phyloP scores from a whole-genome alignment of 2,888 invertebrate genomes.

The Drosophila setosimentum region DNA sequence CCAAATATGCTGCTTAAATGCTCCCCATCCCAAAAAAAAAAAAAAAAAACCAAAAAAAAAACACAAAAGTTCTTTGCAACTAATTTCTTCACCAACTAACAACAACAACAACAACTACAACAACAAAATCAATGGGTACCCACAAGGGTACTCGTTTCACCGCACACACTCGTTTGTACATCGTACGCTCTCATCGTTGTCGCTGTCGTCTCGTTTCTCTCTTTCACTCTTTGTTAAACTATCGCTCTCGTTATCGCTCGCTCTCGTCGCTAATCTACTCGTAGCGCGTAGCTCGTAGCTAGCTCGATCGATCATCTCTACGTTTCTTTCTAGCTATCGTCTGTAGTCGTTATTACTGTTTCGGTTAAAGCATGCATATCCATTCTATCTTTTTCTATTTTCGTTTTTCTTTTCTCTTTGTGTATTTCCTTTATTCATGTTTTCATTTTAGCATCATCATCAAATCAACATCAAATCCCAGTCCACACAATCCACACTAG shows the following conservation, averaged over 20 bases:
- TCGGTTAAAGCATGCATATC: conserved; percentile 56
- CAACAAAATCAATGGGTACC: conserved; percentile 36
- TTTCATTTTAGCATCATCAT: conserved; percentile 13
- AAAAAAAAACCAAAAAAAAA: neutral
- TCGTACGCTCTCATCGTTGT: conserved; percentile 48
- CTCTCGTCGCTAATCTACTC: conserved; percentile 37
- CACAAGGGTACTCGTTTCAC: conserved; percentile 35
- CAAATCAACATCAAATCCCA: conserved; percentile 19
- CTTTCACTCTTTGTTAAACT: conserved; percentile 37
- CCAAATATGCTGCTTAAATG: conserved; percentile 60
- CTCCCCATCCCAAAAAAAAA: neutral
- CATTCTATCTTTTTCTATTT: conserved; percentile 19
- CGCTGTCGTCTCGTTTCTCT: conserved; percentile 47
- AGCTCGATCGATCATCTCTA: conserved; percentile 52
- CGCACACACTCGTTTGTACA: conserved; percentile 7
- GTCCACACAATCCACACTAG: conserved; percentile 20
- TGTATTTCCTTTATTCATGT: neutral
- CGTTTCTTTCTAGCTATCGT: conserved; percentile 60
- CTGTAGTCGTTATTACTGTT: conserved; percentile 44
- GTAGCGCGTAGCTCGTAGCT: conserved; percentile 21
- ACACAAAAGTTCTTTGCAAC: conserved; percentile 12
- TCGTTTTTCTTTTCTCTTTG: neutral
- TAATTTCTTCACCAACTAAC: conserved; percentile 15
- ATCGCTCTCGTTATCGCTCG: conserved; percentile 46
- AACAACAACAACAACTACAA: conserved; percentile 26